Conservation (phyloP, 2,113 vertebrate species). For the Alligator mississippiensis region DNA sequence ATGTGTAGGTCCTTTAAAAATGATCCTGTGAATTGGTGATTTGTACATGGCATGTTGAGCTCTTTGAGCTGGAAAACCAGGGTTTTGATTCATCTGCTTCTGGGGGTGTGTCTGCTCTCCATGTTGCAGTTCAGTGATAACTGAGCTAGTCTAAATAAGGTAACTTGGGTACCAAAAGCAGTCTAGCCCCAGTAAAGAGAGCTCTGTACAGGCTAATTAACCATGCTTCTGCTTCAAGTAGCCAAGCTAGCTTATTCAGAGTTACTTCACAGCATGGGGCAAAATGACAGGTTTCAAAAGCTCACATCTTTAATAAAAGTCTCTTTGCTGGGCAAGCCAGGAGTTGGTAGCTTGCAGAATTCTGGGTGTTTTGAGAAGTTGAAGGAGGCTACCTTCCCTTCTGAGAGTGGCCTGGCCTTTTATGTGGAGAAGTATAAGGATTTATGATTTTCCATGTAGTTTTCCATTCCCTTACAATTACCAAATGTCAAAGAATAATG, state of each 20-base stretch:
- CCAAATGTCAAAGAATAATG: neutral
- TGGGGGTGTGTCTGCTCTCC: neutral
- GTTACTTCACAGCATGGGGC: neutral
- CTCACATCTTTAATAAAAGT: neutral
- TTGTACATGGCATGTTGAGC: neutral
- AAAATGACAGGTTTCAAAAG: neutral
- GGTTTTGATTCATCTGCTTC: neutral
- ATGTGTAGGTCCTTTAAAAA: accelerated
- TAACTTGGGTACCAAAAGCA: neutral
- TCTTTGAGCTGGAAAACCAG: accelerated
- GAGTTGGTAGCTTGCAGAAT: neutral
- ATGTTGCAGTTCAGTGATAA: accelerated
- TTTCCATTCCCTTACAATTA: no score
- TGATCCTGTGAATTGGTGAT: accelerated
- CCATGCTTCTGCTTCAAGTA: no score
- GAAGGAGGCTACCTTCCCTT: accelerated
- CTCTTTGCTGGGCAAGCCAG: neutral
- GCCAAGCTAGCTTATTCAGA: no score
- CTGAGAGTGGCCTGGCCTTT: neutral
- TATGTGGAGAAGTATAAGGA: accelerated
- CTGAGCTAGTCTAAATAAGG: neutral
- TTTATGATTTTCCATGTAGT: neutral
- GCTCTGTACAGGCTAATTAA: neutral
- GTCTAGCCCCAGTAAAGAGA: accelerated
- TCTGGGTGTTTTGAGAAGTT: neutral